A percentile compares a stretch with the other conserved stretches of the same genome.
Conservation (phyloP, 2,888 invertebrate species). For the Frankliniella fusca region DNA sequence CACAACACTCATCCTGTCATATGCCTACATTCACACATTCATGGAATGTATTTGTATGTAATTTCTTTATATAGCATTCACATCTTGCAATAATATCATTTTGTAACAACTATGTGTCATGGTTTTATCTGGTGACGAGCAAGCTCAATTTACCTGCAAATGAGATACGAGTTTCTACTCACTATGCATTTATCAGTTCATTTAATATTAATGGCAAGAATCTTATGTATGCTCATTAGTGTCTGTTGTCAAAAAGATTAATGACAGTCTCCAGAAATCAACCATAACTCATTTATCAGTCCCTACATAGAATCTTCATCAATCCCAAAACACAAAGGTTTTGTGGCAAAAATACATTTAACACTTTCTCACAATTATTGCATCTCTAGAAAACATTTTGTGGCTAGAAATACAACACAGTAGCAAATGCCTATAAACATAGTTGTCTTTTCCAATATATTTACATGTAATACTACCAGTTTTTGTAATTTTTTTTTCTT, state of each 20-base stretch:
- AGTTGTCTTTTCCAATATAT: no score
- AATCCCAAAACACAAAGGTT: not conserved
- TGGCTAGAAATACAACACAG: no score
- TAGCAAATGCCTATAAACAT: no score
- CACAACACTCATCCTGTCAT: not conserved
- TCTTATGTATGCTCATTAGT: not conserved
- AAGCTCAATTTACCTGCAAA: not conserved
- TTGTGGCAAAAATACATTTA: not conserved
- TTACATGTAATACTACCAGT: no score
- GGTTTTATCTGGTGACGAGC: not conserved
- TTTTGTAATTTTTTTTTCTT: no score
- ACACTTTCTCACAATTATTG: not conserved
- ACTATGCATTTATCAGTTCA: not conserved
- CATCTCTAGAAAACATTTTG: no score
- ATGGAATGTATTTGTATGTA: not conserved
- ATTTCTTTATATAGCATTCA: not conserved
- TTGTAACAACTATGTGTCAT: not conserved
- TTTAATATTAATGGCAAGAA: not conserved
- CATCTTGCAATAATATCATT: not conserved
- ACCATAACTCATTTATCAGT: slow-evolving; percentile 10
- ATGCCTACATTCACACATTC: not conserved
- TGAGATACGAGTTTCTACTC: not conserved
- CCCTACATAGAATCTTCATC: not conserved
- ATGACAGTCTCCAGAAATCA: not conserved
- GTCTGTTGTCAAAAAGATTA: not conserved